phyloP scores from a whole-genome alignment of 2,888 invertebrate species.

The Julus scandinavius region DNA sequence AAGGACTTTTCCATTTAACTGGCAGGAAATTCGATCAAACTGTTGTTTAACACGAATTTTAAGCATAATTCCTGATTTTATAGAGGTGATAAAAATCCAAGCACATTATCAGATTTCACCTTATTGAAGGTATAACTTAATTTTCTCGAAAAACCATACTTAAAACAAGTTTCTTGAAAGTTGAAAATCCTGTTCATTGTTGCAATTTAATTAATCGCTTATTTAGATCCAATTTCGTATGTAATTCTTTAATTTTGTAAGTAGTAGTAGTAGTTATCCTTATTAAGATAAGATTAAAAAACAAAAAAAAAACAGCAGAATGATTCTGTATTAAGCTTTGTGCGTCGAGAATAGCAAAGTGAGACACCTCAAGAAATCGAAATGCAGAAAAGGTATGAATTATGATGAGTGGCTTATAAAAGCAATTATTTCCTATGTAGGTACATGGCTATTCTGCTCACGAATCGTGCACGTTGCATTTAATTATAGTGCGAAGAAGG shows the following conservation, averaged over 20 bases:
- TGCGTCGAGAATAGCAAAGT: neutral
- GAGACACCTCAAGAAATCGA: constrained; percentile 30
- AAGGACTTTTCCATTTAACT: no score
- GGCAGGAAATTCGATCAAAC: no score
- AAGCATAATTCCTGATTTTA: no score
- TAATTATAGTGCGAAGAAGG: neutral
- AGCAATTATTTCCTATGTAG: constrained; percentile 11
- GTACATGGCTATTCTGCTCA: constrained; percentile 12
- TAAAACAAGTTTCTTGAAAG: neutral
- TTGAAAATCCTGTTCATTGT: neutral
- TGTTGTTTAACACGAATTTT: no score
- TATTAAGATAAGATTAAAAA: neutral
- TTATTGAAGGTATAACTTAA: no score
- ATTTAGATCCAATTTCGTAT: neutral
- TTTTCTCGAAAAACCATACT: neutral
- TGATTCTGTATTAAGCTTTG: no score
- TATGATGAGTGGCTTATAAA: constrained; percentile 9
- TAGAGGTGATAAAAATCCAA: no score
- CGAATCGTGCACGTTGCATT: neutral
- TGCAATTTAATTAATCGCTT: neutral
- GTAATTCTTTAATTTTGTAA: neutral
- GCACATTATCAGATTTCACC: no score
- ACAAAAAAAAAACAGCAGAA: neutral
- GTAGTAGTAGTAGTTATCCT: neutral
- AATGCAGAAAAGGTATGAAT: constrained; percentile 23